phyloP scores from a whole-genome alignment of 53 echinoderm and acorn worm genomes.

The Hippasteria phrygiana region DNA sequence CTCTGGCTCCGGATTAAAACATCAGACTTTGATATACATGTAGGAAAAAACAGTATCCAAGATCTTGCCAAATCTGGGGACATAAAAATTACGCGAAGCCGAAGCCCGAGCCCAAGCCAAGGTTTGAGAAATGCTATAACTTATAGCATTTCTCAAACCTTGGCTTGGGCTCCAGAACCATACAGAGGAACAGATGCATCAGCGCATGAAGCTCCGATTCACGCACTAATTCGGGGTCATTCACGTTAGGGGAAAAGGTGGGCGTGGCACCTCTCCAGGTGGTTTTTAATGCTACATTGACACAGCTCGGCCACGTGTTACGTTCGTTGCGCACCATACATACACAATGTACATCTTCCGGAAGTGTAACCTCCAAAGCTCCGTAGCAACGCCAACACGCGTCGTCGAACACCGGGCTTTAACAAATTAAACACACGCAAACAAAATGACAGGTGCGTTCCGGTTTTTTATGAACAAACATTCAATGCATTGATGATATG shows the following conservation, averaged over 20 bases:
- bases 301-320: background rate
- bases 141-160: no score
- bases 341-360: no score
- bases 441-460: conserved; percentile 41
- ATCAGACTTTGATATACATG: no score
- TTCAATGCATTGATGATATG: background rate
- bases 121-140: no score
- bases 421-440: conserved; percentile 16
- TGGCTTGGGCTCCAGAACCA: no score
- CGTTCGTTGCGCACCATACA: background rate
- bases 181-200: no score
- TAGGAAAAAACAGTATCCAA: no score
- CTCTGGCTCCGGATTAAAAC: no score
- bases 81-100: no score
- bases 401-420: conserved; percentile 6
- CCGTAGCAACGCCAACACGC: conserved; percentile 31
- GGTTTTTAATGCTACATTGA: background rate
- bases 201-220: no score
- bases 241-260: conserved; percentile 13
- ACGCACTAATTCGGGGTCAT: background rate
- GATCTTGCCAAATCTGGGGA: no score
- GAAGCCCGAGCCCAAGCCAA: no score
- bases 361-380: conserved; percentile 31
- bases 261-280: conserved; percentile 46
- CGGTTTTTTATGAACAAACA: conserved; percentile 18